These are phyloP conservation scores for Arctocebus calabarensis DNA, from an alignment of 2,797 vertebrate species.

Conservation along the genomic window DNA sequence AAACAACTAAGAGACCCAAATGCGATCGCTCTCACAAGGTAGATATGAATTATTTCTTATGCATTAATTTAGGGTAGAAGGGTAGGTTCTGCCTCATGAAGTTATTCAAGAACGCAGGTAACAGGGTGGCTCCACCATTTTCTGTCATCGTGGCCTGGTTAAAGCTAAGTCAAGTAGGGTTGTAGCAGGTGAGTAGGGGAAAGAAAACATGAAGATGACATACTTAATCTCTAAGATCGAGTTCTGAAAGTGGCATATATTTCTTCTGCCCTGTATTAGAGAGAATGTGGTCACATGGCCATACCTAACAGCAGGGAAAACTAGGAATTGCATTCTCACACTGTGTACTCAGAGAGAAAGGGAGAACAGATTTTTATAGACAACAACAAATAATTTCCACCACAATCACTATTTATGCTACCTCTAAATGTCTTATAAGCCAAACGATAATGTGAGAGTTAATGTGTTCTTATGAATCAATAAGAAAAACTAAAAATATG, in stretches of 20 bases:
- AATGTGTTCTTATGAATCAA: background rate
- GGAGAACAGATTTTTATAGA: background rate
- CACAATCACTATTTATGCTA: background rate
- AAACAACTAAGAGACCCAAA: conserved; percentile 26
- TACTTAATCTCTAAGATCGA: conserved; percentile 1
- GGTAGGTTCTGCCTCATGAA: background rate
- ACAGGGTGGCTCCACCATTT: background rate
- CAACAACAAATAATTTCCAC: background rate
- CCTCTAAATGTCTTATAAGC: conserved; percentile 44
- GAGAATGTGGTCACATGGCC: background rate
- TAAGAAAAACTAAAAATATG: conserved; percentile 45
- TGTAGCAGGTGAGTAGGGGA: background rate
- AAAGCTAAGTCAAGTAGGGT: background rate
- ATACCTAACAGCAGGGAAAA: background rate
- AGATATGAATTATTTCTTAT: conserved; percentile 39
- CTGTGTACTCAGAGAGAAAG: background rate
- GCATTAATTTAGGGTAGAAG: background rate
- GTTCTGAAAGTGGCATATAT: background rate
- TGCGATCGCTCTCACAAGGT: background rate
- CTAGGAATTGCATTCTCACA: background rate
- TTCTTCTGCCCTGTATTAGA: background rate
- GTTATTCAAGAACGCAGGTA: background rate
- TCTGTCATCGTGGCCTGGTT: background rate
- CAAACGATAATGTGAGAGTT: background rate
- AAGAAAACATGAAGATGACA: background rate